These are phyloP conservation scores for Leptobrachium leishanense DNA, from an alignment of 2,113 vertebrate genomes.

Conservation along the genomic window DNA sequence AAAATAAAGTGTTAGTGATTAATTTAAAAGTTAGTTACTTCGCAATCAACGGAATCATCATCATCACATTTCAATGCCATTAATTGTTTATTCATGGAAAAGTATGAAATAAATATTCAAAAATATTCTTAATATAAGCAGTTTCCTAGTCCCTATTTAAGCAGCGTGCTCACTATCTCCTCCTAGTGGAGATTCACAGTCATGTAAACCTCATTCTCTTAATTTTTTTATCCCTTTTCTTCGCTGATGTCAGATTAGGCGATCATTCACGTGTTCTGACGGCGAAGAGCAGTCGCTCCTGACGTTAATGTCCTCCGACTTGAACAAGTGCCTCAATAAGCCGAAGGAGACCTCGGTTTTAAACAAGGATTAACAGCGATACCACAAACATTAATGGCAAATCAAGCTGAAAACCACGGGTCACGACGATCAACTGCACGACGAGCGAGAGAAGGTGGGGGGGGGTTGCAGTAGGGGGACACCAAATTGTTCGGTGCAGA, in stretches of 20 bases:
- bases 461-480: too few relatives aligned
- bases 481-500: too few relatives aligned
- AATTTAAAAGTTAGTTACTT: constrained; percentile 15
- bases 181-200: constrained; percentile 10
- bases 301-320: too few relatives aligned
- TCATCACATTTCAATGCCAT: neutral
- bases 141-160: too few relatives aligned
- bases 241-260: neutral
- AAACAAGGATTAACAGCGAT: neutral
- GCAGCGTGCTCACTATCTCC: constrained; percentile 19
- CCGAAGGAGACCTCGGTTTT: neutral
- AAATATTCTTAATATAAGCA: neutral
- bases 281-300: too few relatives aligned
- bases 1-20: constrained; percentile 27
- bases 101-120: constrained; percentile 6
- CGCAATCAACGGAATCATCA: neutral
- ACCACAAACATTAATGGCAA: neutral
- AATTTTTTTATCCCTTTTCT: neutral
- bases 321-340: neutral
- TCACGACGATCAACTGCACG: neutral
- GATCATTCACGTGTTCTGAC: neutral
- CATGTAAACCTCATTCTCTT: neutral
- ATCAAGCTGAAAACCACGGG: neutral
- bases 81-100: neutral
- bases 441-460: too few relatives aligned